These are phyloP conservation scores for Porphyrio hochstetteri DNA, from an alignment of 2,113 vertebrate genomes.

Conservation along the genomic window DNA sequence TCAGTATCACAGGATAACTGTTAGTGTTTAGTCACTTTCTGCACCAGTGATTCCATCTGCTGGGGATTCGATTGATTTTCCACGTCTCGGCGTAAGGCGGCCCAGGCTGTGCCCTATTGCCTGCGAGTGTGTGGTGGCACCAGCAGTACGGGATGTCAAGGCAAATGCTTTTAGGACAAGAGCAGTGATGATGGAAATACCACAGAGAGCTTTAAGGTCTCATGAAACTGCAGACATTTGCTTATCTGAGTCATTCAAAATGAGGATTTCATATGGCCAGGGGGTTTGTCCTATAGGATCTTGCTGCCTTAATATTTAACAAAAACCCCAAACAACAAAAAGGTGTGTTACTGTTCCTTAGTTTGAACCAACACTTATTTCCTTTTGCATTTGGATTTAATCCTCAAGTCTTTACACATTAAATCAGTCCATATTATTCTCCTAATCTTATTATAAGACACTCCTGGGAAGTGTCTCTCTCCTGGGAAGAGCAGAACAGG, in stretches of 20 bases:
- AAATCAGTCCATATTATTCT: not conserved
- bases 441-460: not conserved
- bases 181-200: not conserved
- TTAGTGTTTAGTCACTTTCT: conserved; percentile 44
- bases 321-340: not conserved
- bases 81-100: conserved; percentile 10
- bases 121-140: not conserved
- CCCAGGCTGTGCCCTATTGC: conserved; percentile 29
- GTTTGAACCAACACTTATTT: not conserved
- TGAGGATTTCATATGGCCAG: not conserved
- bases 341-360: not conserved
- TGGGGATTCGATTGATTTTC: conserved; percentile 49
- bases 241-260: not conserved
- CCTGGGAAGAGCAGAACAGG: not conserved
- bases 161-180: conserved; percentile 46
- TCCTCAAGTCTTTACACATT: not conserved
- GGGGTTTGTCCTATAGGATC: not conserved
- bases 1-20: not conserved
- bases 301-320: not conserved
- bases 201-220: conserved; percentile 2
- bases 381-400: not conserved
- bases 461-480: not conserved
- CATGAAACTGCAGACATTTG: not conserved
- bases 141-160: conserved; percentile 16
- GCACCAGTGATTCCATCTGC: conserved; percentile 31